Percentiles rank a stretch among this genome's conserved stretches.
phyloP scores from a whole-genome alignment of 2,888 invertebrate genomes.

The Uropetala carovei region DNA sequence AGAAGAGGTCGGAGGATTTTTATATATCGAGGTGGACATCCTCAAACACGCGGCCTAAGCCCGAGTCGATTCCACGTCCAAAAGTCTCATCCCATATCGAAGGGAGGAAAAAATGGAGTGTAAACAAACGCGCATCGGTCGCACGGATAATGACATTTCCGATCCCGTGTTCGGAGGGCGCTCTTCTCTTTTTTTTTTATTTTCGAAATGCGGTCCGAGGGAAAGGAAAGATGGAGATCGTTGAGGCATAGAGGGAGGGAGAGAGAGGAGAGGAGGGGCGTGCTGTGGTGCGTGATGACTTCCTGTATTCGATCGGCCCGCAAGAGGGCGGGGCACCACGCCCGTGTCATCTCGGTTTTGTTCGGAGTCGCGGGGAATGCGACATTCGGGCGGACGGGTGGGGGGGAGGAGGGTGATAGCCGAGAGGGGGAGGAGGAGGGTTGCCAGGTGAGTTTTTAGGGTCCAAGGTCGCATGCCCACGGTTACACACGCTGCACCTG shows the following conservation, averaged over 20 bases:
- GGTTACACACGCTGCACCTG: neutral
- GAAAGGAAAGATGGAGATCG: neutral
- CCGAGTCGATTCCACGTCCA: too few relatives aligned
- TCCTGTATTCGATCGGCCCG: conserved; percentile 48
- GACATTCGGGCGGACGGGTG: neutral
- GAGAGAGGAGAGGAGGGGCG: neutral
- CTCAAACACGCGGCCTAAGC: too few relatives aligned
- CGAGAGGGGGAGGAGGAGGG: neutral
- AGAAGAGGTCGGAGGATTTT: too few relatives aligned
- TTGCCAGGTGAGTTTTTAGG: conserved; percentile 49
- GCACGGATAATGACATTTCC: too few relatives aligned
- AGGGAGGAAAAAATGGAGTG: too few relatives aligned
- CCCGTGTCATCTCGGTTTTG: neutral
- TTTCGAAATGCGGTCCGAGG: neutral
- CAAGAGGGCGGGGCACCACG: neutral
- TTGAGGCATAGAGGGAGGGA: neutral
- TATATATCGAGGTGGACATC: too few relatives aligned
- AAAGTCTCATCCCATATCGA: too few relatives aligned
- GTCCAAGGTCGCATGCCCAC: neutral
- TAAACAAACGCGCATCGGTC: too few relatives aligned
- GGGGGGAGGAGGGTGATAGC: neutral
- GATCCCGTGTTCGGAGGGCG: too few relatives aligned
- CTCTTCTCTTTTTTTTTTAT: too few relatives aligned
- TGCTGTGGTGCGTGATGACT: conserved; percentile 7
- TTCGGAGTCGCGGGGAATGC: neutral